A percentile compares a stretch with the other conserved stretches of the same genome.
Conservation (phyloP, 2,888 invertebrate genomes). For the Pinctada fucata region DNA sequence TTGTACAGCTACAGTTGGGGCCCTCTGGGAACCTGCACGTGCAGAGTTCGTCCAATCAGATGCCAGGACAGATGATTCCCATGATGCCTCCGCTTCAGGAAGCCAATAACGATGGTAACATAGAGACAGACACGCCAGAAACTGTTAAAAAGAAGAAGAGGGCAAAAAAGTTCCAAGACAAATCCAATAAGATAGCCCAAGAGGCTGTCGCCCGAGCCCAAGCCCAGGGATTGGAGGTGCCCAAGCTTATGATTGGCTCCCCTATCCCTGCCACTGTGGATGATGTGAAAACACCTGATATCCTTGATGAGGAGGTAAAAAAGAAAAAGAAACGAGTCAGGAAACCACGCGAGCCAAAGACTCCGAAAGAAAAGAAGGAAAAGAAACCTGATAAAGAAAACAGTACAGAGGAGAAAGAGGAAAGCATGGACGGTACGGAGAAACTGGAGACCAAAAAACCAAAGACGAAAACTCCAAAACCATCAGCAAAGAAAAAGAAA, state of each 20-base stretch:
- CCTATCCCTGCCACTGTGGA: slow-evolving; percentile 59
- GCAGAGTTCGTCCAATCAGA: slow-evolving; percentile 15
- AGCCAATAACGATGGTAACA: slow-evolving; percentile 10
- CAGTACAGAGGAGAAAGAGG: slow-evolving; percentile 29
- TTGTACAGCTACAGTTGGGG: slow-evolving; percentile 36
- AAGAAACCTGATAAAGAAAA: slow-evolving; percentile 38
- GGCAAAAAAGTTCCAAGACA: slow-evolving; percentile 57
- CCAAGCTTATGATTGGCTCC: slow-evolving; percentile 37
- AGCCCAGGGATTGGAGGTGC: slow-evolving; percentile 53
- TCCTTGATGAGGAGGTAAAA: slow-evolving; percentile 45
- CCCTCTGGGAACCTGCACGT: slow-evolving; percentile 18
- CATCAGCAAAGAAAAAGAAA: slow-evolving; percentile 52
- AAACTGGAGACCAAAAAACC: slow-evolving; percentile 44
- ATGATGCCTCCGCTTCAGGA: slow-evolving; percentile 20
- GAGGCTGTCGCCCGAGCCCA: slow-evolving; percentile 69
- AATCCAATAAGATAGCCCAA: slow-evolving; percentile 66
- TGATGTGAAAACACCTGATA: slow-evolving; percentile 56
- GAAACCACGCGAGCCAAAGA: slow-evolving; percentile 53
- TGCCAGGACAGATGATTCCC: slow-evolving; percentile 3
- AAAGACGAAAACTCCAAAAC: slow-evolving; percentile 51
- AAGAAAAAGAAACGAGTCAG: slow-evolving; percentile 49
- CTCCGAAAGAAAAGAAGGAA: slow-evolving; percentile 56
- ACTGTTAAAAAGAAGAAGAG: slow-evolving; percentile 26
- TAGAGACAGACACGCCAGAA: slow-evolving; percentile 17
- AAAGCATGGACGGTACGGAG: slow-evolving; percentile 17